Evolutionary conservation across 2,113 vertebrate species (phyloP), one percentile per base, ranked within the genome.

Genomic region (Pholis gunnellus): DNA sequence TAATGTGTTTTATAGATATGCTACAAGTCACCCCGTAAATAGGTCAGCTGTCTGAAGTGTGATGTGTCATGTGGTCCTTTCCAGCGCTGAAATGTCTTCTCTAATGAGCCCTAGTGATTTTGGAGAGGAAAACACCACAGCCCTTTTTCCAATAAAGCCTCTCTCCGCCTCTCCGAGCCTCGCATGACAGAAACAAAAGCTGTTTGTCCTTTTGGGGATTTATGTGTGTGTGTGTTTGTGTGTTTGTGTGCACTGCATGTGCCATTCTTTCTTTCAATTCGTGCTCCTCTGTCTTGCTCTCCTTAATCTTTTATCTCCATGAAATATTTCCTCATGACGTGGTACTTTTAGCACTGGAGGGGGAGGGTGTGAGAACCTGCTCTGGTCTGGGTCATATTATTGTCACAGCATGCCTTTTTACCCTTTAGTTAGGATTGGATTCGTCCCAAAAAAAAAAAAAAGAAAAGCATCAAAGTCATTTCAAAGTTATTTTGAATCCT

Each of bases 31-130:
- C 87, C 83, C 91, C 29, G 86, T 94, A 94, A 95, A 95, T 94
- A 93, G 94, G 93, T 94, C 94, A 94, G 89, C 91, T 92, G 92
- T 95, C 93, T 95, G 91, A 94, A 93, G 92, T 93, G 89, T 77
- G 81, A 93, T 95, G 94, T 94, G 94, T 95, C 92, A 94, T 94
- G 91, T 86, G 83, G 83, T 91, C 90, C 84, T 92, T 93, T 93
- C 84, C 89, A 88, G 90, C 89, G 88, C 93, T 81, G 83, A 92
- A 94, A 95, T 91, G 90, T 93, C 92, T 93, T 94, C 90, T 92
- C 94, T 94, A 94, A 94, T 93, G 89, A 95, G 93, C 89, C 87
- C 89, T 90, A 79, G 90, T 93, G 93, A 95, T 94, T 94, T 94
- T 93, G 93, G 85, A 91, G 91, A 91, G 87, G 90, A 93, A 94